Evolutionary conservation across 1,140 invertebrate species (phyloP).

Genomic region (Frieseomelitta varia): DNA sequence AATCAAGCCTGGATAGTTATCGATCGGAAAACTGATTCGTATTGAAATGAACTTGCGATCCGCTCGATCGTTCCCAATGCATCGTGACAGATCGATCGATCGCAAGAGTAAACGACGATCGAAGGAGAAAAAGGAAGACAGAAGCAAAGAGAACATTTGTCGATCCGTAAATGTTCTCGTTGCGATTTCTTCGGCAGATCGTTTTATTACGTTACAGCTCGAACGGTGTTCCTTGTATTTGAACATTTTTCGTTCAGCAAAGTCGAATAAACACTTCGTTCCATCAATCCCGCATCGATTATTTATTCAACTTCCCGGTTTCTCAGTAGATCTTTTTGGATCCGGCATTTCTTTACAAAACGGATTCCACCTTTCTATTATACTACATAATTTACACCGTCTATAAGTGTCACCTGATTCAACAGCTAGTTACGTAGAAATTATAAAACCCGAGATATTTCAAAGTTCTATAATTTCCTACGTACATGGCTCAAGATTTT

Average conservation of each 20-base stretch:
- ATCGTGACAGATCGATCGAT: conserved; percentile 14
- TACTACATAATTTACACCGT: background rate
- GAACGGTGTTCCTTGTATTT: background rate
- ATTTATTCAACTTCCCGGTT: background rate
- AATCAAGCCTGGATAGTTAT: background rate
- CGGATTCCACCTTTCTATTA: background rate
- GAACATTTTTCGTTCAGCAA: background rate
- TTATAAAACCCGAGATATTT: background rate
- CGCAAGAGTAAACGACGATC: background rate
- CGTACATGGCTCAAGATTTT: background rate
- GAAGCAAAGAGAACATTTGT: conserved; percentile 1
- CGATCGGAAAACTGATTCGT: conserved; percentile 11
- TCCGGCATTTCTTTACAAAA: background rate
- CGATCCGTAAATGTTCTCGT: conserved; percentile 7
- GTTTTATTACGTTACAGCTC: background rate
- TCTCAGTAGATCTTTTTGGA: too few relatives aligned
- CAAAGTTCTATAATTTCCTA: background rate
- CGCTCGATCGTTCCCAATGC: background rate
- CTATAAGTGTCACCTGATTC: background rate
- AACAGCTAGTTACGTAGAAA: background rate
- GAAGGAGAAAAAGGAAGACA: background rate
- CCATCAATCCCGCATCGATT: background rate
- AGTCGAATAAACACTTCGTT: background rate
- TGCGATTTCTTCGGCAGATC: background rate
- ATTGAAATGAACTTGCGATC: background rate